Percentiles rank a stretch among this genome's conserved stretches.
phyloP scores from a whole-genome alignment of 2,113 vertebrate genomes.

The Rhea pennata region DNA sequence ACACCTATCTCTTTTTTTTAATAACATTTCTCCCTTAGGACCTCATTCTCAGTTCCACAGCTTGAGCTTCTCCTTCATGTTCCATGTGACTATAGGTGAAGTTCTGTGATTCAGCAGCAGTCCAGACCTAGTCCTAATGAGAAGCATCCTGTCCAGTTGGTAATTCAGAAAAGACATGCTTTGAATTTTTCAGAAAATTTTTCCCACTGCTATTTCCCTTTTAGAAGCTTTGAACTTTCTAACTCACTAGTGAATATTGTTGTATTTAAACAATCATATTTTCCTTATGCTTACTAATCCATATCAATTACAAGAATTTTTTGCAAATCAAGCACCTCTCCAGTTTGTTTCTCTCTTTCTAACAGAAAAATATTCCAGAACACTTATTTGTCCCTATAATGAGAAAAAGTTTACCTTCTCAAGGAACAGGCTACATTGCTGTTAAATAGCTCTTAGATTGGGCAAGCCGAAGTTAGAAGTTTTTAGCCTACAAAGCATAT shows the following conservation, averaged over 20 bases:
- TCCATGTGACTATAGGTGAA: not conserved
- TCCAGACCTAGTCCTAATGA: not conserved
- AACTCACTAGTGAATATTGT: not conserved
- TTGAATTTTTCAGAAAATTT: not conserved
- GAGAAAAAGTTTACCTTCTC: not conserved
- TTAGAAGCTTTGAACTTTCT: not conserved
- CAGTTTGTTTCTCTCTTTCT: not conserved
- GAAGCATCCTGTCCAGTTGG: not conserved
- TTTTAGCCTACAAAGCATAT: not conserved
- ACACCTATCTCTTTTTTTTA: fast-evolving
- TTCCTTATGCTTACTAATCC: not conserved
- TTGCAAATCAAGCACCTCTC: not conserved
- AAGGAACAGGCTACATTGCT: not conserved
- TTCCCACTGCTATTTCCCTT: not conserved
- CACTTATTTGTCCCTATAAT: not conserved
- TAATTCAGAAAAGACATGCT: not conserved
- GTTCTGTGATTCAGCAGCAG: not conserved
- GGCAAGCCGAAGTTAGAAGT: not conserved
- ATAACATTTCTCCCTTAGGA: not conserved
- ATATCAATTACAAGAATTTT: not conserved
- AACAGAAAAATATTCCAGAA: not conserved
- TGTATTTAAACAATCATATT: not conserved
- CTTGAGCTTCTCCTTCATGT: not conserved
- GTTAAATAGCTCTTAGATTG: not conserved
- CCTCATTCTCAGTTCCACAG: not conserved